phyloP scores from a whole-genome alignment of 2,797 vertebrate species.

The Chrosomus eos region DNA sequence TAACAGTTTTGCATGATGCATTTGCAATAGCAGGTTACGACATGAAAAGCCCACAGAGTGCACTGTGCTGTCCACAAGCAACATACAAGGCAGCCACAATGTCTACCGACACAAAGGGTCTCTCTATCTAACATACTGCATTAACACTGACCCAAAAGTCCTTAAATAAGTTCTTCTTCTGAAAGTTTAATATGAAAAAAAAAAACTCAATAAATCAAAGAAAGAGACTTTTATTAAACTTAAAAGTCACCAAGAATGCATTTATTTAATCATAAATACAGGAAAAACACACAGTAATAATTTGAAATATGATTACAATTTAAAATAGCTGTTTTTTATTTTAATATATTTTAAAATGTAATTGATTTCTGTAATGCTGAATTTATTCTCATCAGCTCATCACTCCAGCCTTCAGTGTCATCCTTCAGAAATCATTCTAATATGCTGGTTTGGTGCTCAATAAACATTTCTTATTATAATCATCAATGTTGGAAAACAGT shows the following conservation, averaged over 20 bases:
- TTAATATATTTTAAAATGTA: no score
- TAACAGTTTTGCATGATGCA: conserved; percentile 68
- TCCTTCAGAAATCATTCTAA: background rate
- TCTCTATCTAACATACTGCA: background rate
- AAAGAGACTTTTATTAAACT: background rate
- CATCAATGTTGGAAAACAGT: background rate
- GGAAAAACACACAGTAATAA: background rate
- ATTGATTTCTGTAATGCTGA: no score
- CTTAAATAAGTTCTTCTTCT: background rate
- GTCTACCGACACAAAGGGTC: conserved; percentile 8
- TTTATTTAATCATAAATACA: background rate
- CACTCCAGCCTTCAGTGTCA: background rate
- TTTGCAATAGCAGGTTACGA: conserved; percentile 51
- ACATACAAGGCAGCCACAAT: conserved; percentile 20
- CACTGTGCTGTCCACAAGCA: conserved; percentile 11
- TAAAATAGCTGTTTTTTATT: background rate
- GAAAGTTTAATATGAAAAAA: background rate
- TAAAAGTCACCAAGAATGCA: background rate
- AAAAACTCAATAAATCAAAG: background rate
- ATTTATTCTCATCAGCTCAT: no score
- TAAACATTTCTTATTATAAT: background rate
- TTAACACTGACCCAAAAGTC: background rate
- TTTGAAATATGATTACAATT: background rate
- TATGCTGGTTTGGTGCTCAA: background rate
- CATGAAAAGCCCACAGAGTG: conserved; percentile 20